Conservation (phyloP, 2,113 vertebrate genomes). For the Salvelinus sp. region DNA sequence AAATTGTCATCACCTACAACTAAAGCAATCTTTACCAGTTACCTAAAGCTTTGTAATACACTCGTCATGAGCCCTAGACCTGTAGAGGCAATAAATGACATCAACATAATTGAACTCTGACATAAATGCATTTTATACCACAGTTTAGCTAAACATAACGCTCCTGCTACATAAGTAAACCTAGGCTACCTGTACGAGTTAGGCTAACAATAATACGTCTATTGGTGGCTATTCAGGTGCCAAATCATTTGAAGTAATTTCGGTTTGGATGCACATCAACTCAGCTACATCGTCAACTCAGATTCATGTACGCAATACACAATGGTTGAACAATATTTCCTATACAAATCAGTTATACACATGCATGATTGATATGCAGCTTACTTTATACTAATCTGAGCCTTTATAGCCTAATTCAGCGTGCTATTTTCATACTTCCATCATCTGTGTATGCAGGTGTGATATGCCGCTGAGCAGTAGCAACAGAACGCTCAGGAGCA, state of each 20-base stretch:
- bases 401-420: not conserved
- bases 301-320: not conserved
- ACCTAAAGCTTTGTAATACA: too few relatives aligned
- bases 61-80: not conserved
- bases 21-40: too few relatives aligned
- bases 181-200: not conserved
- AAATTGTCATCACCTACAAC: too few relatives aligned
- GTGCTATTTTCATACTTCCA: not conserved
- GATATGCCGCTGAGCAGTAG: not conserved
- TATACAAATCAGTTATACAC: not conserved
- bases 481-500: not conserved
- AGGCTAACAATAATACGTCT: not conserved
- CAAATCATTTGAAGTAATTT: not conserved
- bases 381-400: not conserved
- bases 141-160: not conserved
- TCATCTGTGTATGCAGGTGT: not conserved
- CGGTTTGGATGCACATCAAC: not conserved
- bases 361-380: not conserved
- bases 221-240: not conserved
- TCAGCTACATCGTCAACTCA: not conserved
- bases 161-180: not conserved
- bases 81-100: not conserved
- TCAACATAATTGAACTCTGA: not conserved
- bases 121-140: not conserved
- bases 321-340: not conserved